Conservation (phyloP, 30 jellyfish, hydroid and myxozoan species). For the Aurelia sp. region DNA sequence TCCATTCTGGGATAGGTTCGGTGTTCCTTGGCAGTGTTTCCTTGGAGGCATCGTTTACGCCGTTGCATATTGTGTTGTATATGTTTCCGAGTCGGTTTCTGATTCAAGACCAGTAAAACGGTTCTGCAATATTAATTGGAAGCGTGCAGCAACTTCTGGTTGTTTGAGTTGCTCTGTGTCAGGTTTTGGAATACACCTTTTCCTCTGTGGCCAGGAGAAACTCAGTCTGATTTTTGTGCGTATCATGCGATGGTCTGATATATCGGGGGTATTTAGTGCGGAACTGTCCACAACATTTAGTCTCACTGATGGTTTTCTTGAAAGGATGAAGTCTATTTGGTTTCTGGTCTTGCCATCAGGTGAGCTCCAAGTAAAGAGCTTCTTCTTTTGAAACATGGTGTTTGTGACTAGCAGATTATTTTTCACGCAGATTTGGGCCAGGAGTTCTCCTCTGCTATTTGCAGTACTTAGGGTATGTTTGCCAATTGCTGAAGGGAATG, state of each 20-base stretch:
- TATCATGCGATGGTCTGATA: slow-evolving; percentile 24
- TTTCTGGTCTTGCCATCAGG: slow-evolving; percentile 33
- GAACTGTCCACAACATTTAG: slow-evolving; percentile 14
- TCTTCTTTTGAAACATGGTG: too few species aligned
- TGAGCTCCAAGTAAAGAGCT: too few species aligned
- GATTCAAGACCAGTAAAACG: slow-evolving; percentile 11
- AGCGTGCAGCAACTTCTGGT: background rate
- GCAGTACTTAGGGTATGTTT: too few species aligned
- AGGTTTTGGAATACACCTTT: background rate
- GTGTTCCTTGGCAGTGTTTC: background rate
- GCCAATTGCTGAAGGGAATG: too few species aligned
- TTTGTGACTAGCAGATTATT: too few species aligned
- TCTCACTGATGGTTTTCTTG: slow-evolving; percentile 28
- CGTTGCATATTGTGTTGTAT: slow-evolving; percentile 4
- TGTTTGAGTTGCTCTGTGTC: background rate
- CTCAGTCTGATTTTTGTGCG: slow-evolving; percentile 19
- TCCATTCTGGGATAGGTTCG: background rate
- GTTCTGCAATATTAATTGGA: slow-evolving; percentile 1
- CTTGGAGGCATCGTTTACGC: background rate
- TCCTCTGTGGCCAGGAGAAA: slow-evolving; percentile 25
- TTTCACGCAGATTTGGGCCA: too few species aligned
- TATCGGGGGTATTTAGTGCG: background rate
- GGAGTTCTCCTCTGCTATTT: too few species aligned
- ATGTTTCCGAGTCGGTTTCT: background rate
- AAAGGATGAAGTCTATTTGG: slow-evolving; percentile 36